Evolutionary conservation across 2,113 vertebrate genomes (phyloP), one percentile per base, ranked within the genome.

Genomic region (Benitochromis conjunctus): DNA sequence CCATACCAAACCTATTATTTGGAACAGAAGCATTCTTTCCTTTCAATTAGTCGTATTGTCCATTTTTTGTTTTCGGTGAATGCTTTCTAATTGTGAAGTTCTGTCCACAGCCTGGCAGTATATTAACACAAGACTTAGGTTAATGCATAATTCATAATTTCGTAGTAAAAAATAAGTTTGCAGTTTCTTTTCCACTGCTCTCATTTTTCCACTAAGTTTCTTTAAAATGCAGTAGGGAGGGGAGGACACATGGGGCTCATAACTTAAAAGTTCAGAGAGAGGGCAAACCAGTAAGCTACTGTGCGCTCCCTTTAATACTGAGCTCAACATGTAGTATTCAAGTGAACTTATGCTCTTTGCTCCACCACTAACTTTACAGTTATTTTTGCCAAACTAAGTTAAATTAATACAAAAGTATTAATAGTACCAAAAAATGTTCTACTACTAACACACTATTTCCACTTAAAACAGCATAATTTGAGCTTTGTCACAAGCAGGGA

Each of bases 81-180:
- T 46, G 55, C 8, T 55, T 81, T 80, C 31, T 14, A 48, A 55
- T 55, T n/a, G 24, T 38, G 12, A 7, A 46, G 26, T 79, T 82
- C 69, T 5, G n/a, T 58, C 10, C 55, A 6, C 13, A 78, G 19
- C 7, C 69, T 31, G 21, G 18, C 26, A n/a, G 4, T 60, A 51
- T 62, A 55, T 57, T 57, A 31, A 54, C 38, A 41, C 16, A 13
- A 9, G 66, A 31, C 41, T n/a, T 46, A 26, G 5, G 14, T 41
- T 79, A 46, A 81, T 88, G 51, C 55, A 85, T 85, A 41, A 93
- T 87, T 88, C 24, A 91, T 83, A 6, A 58, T 80, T 76, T 81
- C 36, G 53, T 14, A n/a, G 11, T 11, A 31, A 56, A 64, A n/a
- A 43, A 26, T 55, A 12, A n/a, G 34, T 81, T 7, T 66, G 66